Evolutionary conservation across 2,888 invertebrate species (phyloP), one percentile per base, ranked within the genome.

Genomic region (Neria commutata): DNA sequence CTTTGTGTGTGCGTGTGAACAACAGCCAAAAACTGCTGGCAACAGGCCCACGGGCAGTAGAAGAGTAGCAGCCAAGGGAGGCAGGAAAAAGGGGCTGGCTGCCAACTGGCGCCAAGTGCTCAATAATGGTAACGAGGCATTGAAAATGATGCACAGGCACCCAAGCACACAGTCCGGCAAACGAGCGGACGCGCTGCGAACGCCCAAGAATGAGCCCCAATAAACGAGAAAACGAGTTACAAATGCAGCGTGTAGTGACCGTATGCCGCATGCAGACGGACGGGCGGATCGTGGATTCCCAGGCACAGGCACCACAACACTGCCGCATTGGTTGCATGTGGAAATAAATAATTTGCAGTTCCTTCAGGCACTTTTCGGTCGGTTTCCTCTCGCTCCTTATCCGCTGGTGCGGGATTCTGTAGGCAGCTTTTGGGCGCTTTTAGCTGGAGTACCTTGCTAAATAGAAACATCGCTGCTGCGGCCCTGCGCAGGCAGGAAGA

Each of bases 91-190:
- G 51, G 60, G 61, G 59, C 59, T 59, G 72, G 75, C 74, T 76
- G 78, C 77, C 77, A 77, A 79, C 78, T 79, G 78, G 78, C 78
- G 78, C 78, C 78, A 79, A 79, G 77, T 79, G 76, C 78, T 79
- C 79, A 79, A 79, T 79, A 79, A 76, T 76, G 75, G 76, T 76
- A 76, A 76, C 76, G 77, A 76, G 77, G 76, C 76, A 77, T 74
- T 76, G 75, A 75, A 69, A 76, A 76, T 71, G 64, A 63, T 66
- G 71, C 57, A 65, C 11, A 24, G 29, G 14, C 24, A 34, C 8
- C n/a, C 49, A 29, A 16, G 42, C 42, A 40, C 14, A 45, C 42
- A n/a, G 51, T 24, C 51, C 23, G 37, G 14, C 51, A 40, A 24
- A 25, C 40, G 17, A 16, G 40, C 40, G 25, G 24, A 51, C 24